A percentile compares a stretch with the other conserved stretches of the same genome.
Evolutionary conservation across 1,140 invertebrate species (phyloP).

Genomic region (Brachystomella parvula): DNA sequence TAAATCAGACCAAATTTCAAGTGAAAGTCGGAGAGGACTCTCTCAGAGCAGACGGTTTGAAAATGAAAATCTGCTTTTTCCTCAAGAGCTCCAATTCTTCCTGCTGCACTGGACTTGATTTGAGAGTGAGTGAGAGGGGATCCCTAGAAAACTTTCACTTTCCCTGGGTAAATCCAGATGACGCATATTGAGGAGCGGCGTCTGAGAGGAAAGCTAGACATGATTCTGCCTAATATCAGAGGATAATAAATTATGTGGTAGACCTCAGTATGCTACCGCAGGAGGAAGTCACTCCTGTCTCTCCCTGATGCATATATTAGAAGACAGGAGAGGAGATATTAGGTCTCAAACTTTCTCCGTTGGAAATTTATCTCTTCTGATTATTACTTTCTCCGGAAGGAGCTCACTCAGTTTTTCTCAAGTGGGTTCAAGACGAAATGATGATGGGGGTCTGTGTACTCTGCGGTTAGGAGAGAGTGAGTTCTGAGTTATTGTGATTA

Average conservation of each 20-base stretch:
- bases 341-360: neutral
- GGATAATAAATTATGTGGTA: neutral
- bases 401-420: neutral
- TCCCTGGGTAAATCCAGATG: slow-evolving; percentile 7
- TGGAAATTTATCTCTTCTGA: slow-evolving; percentile 2
- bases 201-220: neutral
- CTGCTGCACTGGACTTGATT: neutral
- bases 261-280: neutral
- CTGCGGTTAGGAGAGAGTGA: neutral
- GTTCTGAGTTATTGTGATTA: neutral
- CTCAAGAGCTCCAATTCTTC: neutral
- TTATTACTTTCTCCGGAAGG: neutral
- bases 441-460: too few relatives aligned
- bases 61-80: neutral
- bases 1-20: neutral
- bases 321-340: neutral
- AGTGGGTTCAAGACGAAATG: slow-evolving; percentile 1
- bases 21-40: neutral
- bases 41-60: too few relatives aligned
- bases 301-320: neutral
- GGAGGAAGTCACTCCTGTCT: neutral
- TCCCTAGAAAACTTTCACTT: neutral
- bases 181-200: neutral
- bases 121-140: neutral
- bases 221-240: neutral